Base-by-base conservation (phyloP, 37 sponge, comb jelly and placozoan species). In the Dysidea cf. avara region DNA sequence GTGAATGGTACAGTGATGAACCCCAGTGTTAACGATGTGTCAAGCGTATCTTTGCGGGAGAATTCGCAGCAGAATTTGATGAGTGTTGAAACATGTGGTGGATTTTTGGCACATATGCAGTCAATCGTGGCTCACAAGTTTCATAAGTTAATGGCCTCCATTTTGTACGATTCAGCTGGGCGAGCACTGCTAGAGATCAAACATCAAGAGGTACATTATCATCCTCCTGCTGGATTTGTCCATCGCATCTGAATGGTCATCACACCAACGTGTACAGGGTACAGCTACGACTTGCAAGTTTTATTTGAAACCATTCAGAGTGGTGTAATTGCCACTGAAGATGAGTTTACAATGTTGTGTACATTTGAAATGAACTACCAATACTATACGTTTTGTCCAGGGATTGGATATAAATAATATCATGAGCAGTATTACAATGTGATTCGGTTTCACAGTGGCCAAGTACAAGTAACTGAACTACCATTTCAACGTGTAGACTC, bases 301-400 rank as follows among this genome's bases (percentile, higher is more conserved):
- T 36, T 76, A 3, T 38, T 73, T 43, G 39, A 60, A n/a, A 53
- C 18, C 56, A 70, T 60, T 24, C 46, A 73, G 57, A 73, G 39
- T 16, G 74, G 74, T 60, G 59, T 14, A 21, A 73, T 73, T 22
- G 12, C 28, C 30, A 31, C 74, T n/a, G 18, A 2, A 60, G 61
- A 73, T 59, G 60, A 73, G 11, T 73, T 47, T 37, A 25, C 59
- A 22, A 25, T 28, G 26, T 40, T 73, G 35, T 59, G 74, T 73
- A 47, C 20, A 12, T 43, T 39, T 32, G 24, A 39, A 40, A 5
- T 48, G 16, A 49, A 21, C 30, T 60, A 53, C 34, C 37, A 49
- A n/a, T 29, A 47, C 3, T 76, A 76, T 54, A 76, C 62, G 54
- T 76, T 76, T 33, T 76, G 77, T 64, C 77, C 77, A 52, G 66